Base-by-base conservation (phyloP, 2,113 vertebrate genomes). In the Spea multiplicata region DNA sequence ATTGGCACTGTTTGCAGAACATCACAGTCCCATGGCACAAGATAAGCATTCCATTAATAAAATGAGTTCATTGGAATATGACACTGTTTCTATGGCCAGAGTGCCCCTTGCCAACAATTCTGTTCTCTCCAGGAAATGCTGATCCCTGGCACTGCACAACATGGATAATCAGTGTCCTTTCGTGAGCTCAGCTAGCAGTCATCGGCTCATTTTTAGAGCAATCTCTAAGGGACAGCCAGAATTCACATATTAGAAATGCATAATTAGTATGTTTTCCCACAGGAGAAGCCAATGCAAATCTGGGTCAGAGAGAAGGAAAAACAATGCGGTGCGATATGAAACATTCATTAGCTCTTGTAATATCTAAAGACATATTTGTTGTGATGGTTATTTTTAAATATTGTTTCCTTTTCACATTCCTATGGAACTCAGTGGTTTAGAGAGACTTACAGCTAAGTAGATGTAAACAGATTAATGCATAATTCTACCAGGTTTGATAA, bases 41-140 rank as follows among this genome's bases (percentile, higher is more conserved):
- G 77, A 80, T 80, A 71, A 79, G 77, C 77, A 79, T 17, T 30
- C 50, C 77, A 80, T 80, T 80, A 80, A 80, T 80, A 73, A 80
- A 80, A 52, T 80, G 10, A 55, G 14, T 73, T 73, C 52, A 80
- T 66, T 71, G 44, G 70, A 62, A 80, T 73, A 80, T 67, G 71
- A 67, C 70, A 79, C 50, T 66, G 8, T n/a, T 14, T 65, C 61
- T 61, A 50, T 44, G 47, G 71, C 77, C 71, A 73, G 45, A 7
- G 17, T 67, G 50, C 68, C 52, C 12, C 16, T 73, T 73, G 77
- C 77, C 77, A 80, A 67, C 77, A 73, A 68, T 74, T 55, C 65
- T 74, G 52, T 74, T 73, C 53, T 80, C 71, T 80, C 62, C 71
- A 80, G 78, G 78, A 80, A 80, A 80, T 61, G 64, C 65, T 80